Base-by-base conservation (phyloP, 2,888 invertebrate genomes). In the Spodoptera exigua region DNA sequence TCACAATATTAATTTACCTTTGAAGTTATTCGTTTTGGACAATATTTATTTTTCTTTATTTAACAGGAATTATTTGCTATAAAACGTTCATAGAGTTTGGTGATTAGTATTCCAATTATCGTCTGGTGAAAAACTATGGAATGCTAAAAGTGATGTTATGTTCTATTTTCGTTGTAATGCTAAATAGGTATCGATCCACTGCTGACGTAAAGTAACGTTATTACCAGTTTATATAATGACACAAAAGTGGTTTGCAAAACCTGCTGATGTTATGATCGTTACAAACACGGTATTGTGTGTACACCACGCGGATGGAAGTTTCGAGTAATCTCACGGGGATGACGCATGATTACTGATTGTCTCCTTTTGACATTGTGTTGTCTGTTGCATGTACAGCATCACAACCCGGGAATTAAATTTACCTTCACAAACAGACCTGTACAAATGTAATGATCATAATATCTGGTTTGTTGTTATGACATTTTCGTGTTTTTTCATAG, bases 321-420 rank as follows among this genome's bases (percentile, higher is more conserved):
- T 59, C 55, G 45, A 61, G 72, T 70, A 75, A 78, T 75, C 76
- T 73, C 76, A 61, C 66, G 76, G 78, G 76, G 62, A 59, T 73
- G 72, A 78, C 72, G 68, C 72, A 67, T 70, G 70, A 75, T 78
- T 68, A 66, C 78, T 64, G 78, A 75, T 73, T 77, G 76, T 78
- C 68, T 74, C 60, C 71, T 66, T 74, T 70, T 61, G 70, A 77
- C 76, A 70, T 65, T 75, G 68, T 65, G 55, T 66, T 72, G 70
- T 75, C 63, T 68, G 61, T 52, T 45, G 43, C 56, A 54, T 48
- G 64, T 52, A 48, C 55, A 49, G 40, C 54, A 49, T 48, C 65
- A 46, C 45, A 40, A 44, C 27, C 43, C 52, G 45, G 55, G 46
- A 56, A 61, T 69, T 34, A 36, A 64, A 66, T 68, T 65, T 65